Conservation (phyloP, 2,888 invertebrate species). For the Mycogona germanica region DNA sequence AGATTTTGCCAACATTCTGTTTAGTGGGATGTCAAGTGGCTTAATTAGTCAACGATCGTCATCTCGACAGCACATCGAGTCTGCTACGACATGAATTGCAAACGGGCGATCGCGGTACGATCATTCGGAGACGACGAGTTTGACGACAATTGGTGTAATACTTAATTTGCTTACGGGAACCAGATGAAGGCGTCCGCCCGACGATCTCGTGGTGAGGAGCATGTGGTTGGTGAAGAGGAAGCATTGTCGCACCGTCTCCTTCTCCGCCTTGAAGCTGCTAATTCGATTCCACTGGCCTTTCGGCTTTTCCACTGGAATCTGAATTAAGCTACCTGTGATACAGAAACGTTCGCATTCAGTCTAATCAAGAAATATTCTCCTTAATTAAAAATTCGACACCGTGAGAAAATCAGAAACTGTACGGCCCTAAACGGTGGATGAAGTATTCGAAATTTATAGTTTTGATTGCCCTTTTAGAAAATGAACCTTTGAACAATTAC, state of each 20-base stretch:
- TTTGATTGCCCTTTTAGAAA: too few relatives aligned
- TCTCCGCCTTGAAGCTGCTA: conserved; percentile 44
- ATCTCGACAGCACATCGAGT: too few relatives aligned
- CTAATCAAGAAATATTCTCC: too few relatives aligned
- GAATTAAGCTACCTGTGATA: conserved; percentile 55
- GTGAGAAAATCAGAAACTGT: too few relatives aligned
- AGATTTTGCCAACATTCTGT: conserved; percentile 58
- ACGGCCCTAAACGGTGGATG: too few relatives aligned
- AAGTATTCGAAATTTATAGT: too few relatives aligned
- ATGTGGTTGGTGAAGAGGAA: conserved; percentile 85
- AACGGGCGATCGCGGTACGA: not conserved
- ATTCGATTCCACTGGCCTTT: conserved; percentile 46
- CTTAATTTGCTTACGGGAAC: conserved; percentile 41
- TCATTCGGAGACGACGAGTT: too few relatives aligned
- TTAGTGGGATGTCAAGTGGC: not conserved
- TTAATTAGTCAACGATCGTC: too few relatives aligned
- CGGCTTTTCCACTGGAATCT: conserved; percentile 50
- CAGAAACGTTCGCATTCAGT: conserved; percentile 2
- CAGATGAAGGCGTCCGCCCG: conserved; percentile 74
- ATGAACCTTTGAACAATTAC: conserved; percentile 1
- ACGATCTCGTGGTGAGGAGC: conserved; percentile 64
- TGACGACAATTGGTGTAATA: too few relatives aligned
- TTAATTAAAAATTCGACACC: too few relatives aligned
- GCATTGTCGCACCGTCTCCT: conserved; percentile 62
- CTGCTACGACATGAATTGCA: too few relatives aligned